These are phyloP conservation scores for Gerris lacustris DNA, from an alignment of 2,888 invertebrate species.

Conservation along the genomic window DNA sequence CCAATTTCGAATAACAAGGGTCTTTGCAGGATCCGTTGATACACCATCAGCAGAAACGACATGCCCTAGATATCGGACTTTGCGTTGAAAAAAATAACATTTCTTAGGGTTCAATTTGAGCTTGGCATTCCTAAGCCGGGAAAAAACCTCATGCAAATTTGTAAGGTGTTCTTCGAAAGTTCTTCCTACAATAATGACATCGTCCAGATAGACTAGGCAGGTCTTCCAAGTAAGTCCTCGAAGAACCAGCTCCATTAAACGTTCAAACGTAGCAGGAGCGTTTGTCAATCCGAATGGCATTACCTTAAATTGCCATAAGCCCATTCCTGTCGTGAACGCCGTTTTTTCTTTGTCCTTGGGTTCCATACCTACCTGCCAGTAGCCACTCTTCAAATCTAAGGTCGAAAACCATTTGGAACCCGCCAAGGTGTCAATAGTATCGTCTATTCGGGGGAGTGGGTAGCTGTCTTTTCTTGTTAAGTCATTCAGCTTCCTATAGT, in stretches of 20 bases:
- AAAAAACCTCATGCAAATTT: conserved; percentile 25
- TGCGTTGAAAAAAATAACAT: conserved; percentile 15
- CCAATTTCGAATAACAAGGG: conserved; percentile 24
- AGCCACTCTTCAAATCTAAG: conserved; percentile 13
- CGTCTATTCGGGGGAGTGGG: conserved; percentile 10
- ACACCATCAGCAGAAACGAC: conserved; percentile 24
- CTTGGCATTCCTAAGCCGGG: conserved; percentile 23
- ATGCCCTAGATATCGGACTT: conserved; percentile 26
- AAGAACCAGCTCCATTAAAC: not conserved
- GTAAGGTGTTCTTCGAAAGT: conserved; percentile 6
- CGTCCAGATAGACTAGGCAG: not conserved
- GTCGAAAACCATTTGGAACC: conserved; percentile 14
- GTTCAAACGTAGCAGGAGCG: not conserved
- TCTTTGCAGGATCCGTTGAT: conserved; percentile 25
- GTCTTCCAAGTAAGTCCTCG: not conserved
- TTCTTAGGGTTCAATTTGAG: conserved; percentile 26
- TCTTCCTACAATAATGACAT: not conserved
- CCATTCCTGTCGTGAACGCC: not conserved
- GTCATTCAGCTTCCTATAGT: conserved; percentile 13
- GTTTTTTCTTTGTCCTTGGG: not conserved
- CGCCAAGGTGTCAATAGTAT: conserved; percentile 4
- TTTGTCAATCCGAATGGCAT: not conserved
- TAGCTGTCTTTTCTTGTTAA: conserved; percentile 14
- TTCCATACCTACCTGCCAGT: conserved; percentile 8
- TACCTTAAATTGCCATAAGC: not conserved